These are phyloP conservation scores for Siderastrea siderea DNA, from an alignment of 92 coral and sea anemone genomes.

Conservation along the genomic window DNA sequence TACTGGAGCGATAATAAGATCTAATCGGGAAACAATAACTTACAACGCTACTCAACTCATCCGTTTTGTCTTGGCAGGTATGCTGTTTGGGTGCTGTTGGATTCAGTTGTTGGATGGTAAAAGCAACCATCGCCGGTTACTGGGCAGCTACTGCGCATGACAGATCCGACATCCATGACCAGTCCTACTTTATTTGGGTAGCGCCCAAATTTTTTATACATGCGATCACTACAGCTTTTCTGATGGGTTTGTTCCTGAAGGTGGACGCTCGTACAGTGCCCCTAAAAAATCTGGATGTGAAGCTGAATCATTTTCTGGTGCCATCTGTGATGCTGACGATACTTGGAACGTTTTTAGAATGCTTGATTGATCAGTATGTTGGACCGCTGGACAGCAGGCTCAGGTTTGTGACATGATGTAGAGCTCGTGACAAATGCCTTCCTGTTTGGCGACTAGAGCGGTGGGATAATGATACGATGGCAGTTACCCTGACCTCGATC, in stretches of 20 bases:
- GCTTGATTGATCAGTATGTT: constrained; percentile 63
- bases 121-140: constrained; percentile 49
- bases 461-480: too few relatives aligned
- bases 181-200: constrained; percentile 36
- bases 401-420: constrained; percentile 29
- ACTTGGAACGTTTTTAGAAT: constrained; percentile 51
- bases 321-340: constrained; percentile 60
- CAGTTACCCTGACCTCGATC: too few relatives aligned
- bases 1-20: background rate
- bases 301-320: constrained; percentile 52
- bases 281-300: constrained; percentile 31
- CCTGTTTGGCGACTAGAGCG: too few relatives aligned
- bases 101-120: constrained; percentile 53
- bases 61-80: constrained; percentile 4
- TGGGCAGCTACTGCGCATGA: constrained; percentile 34
- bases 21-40: background rate
- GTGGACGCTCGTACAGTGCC: constrained; percentile 39
- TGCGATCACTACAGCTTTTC: constrained; percentile 49
- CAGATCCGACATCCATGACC: background rate
- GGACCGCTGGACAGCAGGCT: constrained; percentile 62
- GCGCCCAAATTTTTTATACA: constrained; percentile 28
- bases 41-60: background rate
- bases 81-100: constrained; percentile 70
- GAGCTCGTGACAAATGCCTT: background rate
- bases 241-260: constrained; percentile 61